These are phyloP conservation scores for Rhinopomastus cyanomelas DNA, from an alignment of 2,113 vertebrate species.

Conservation along the genomic window DNA sequence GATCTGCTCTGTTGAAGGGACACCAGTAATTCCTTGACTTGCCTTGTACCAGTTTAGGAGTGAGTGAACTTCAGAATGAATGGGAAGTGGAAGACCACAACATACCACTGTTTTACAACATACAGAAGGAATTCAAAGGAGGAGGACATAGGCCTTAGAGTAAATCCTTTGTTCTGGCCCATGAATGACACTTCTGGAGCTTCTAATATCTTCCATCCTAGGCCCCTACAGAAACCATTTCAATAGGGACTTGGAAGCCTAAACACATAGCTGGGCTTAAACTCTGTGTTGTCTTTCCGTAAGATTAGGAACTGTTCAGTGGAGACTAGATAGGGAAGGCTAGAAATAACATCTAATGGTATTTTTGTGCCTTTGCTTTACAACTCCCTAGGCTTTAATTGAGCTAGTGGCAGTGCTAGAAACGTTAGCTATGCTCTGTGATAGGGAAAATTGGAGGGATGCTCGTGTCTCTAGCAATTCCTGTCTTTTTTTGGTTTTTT, in stretches of 20 bases:
- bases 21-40: neutral
- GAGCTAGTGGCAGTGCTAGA: conserved; percentile 12
- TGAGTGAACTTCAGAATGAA: neutral
- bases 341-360: neutral
- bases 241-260: neutral
- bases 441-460: neutral
- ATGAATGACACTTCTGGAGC: neutral
- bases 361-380: conserved; percentile 32
- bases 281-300: neutral
- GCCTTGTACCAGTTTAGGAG: neutral
- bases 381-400: conserved; percentile 37
- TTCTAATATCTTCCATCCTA: neutral
- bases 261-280: neutral
- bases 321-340: neutral
- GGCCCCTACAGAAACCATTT: neutral
- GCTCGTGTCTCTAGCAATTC: neutral
- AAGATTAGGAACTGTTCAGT: neutral
- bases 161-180: neutral
- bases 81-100: neutral
- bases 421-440: neutral
- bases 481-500: neutral
- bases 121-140: neutral
- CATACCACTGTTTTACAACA: neutral
- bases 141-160: neutral
- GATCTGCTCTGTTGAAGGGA: neutral